Evolutionary conservation across 2,113 vertebrate species (phyloP), one percentile per base, ranked within the genome.

Genomic region (Pseudolaguvia tuberculata): DNA sequence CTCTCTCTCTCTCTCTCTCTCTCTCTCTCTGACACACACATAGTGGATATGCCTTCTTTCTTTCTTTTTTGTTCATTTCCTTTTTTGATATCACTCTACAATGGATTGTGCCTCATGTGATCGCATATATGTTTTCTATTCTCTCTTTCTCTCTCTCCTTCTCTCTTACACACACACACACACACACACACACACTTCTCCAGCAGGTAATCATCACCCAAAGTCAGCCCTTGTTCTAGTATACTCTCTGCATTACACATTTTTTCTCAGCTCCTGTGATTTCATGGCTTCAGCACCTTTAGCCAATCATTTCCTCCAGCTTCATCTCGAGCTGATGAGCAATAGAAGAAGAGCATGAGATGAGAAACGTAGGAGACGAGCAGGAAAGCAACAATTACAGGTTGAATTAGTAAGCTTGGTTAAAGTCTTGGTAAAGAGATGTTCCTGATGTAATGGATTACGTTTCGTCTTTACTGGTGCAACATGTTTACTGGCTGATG

Each of bases 401-500:
- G 51, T 23, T 68, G 17, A 27, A 65, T 72, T 67, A 71, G 67
- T n/a, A 71, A 65, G 73, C 59, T 66, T 31, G 39, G 48, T 66
- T 75, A 65, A 79, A 67, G 59, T 13, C 50, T 73, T 66, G 67
- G 48, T 56, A 74, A 42, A 55, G 73, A 56, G 29, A 52, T 27
- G 63, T 23, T 67, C 11, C 72, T 76, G 70, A 78, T 78, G 68
- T 78, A 42, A 72, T 18, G 63, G 23, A 69, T 5, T 23, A 14
- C 45, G 42, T 77, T 27, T 17, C 39, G 50, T 52, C 67, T 63
- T 70, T 59, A 75, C 77, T 57, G 72, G 70, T 72, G 73, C 66
- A 77, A 68, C 63, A 73, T 81, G 73, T 83, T 81, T 77, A 77
- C 39, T 13, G 51, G 50, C 29, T 76, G 70, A 58, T 25, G 31